Conservation (phyloP, 37 sponge, comb jelly and placozoan genomes). For the Aplysina aerophoba region DNA sequence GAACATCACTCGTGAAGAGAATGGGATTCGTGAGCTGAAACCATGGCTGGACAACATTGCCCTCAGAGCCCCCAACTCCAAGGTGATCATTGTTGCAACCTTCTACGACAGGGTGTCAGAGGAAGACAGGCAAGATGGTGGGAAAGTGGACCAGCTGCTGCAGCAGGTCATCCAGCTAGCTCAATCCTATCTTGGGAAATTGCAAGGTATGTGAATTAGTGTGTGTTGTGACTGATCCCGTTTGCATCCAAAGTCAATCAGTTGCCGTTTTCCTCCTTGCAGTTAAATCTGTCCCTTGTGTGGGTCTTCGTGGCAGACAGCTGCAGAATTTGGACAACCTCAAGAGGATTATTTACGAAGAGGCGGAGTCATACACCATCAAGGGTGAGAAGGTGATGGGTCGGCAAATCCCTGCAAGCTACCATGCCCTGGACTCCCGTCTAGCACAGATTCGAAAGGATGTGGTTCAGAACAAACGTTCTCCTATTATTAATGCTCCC, state of each 20-base stretch:
- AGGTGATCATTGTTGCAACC: conserved; percentile 88
- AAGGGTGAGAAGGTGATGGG: conserved; percentile 76
- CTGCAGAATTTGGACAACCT: conserved; percentile 72
- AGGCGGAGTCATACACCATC: conserved; percentile 66
- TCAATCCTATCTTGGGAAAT: conserved; percentile 37
- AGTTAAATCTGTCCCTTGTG: conserved; percentile 38
- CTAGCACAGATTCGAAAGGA: conserved; percentile 67
- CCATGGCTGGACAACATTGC: conserved; percentile 94
- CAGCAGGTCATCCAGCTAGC: conserved; percentile 53
- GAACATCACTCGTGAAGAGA: conserved; percentile 72
- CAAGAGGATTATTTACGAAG: conserved; percentile 84
- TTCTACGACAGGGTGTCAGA: conserved; percentile 80
- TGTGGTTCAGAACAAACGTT: conserved; percentile 45
- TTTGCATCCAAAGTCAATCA: no score
- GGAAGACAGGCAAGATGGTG: conserved; percentile 37
- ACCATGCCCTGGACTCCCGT: conserved; percentile 74
- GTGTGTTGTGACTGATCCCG: background rate
- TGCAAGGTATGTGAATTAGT: conserved; percentile 52
- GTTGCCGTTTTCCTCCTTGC: background rate
- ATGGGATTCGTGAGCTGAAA: conserved; percentile 82
- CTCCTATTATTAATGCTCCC: conserved; percentile 75
- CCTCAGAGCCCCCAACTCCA: conserved; percentile 80
- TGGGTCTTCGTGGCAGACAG: conserved; percentile 48
- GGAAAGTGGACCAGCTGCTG: conserved; percentile 40
- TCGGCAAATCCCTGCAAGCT: conserved; percentile 86